Evolutionary conservation across 1,140 invertebrate species (phyloP).

Genomic region (Orchesella cincta): DNA sequence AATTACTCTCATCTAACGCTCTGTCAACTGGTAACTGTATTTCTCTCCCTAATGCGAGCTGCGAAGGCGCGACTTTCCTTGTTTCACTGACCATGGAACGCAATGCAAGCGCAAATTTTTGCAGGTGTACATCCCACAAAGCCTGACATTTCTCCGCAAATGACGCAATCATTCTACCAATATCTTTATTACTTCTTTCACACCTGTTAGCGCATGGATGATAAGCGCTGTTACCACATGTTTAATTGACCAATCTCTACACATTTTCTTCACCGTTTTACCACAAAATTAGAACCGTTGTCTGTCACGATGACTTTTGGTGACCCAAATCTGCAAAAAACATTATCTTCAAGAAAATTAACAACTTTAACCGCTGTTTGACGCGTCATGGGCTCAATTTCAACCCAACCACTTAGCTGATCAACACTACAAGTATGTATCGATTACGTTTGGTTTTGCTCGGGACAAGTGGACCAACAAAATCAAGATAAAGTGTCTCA

Average conservation of each 20-base stretch:
- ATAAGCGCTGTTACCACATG: slow-evolving; percentile 49
- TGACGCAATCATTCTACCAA: slow-evolving; percentile 56
- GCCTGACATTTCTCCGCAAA: slow-evolving; percentile 54
- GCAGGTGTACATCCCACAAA: slow-evolving; percentile 54
- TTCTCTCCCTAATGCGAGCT: slow-evolving; percentile 55
- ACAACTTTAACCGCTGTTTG: background rate
- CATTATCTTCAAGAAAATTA: background rate
- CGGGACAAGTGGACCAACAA: slow-evolving; percentile 22
- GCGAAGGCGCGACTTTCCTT: slow-evolving; percentile 54
- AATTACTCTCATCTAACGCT: slow-evolving; percentile 10
- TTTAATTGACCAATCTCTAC: slow-evolving; percentile 16
- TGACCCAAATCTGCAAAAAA: background rate
- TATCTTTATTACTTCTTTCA: slow-evolving; percentile 56
- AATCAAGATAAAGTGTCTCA: slow-evolving; percentile 25
- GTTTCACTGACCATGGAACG: slow-evolving; percentile 54
- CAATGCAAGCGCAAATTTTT: slow-evolving; percentile 56
- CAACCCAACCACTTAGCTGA: slow-evolving; percentile 18
- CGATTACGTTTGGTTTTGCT: background rate
- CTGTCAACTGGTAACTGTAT: slow-evolving; percentile 41
- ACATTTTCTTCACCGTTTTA: slow-evolving; percentile 24
- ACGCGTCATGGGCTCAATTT: background rate
- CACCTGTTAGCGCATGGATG: slow-evolving; percentile 56
- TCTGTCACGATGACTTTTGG: slow-evolving; percentile 4
- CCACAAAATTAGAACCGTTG: slow-evolving; percentile 27
- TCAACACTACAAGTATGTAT: slow-evolving; percentile 1